A percentile compares a stretch with the other conserved stretches of the same genome.
phyloP scores from a whole-genome alignment of 1,140 invertebrate genomes.

The Hydropsyche tenuis region DNA sequence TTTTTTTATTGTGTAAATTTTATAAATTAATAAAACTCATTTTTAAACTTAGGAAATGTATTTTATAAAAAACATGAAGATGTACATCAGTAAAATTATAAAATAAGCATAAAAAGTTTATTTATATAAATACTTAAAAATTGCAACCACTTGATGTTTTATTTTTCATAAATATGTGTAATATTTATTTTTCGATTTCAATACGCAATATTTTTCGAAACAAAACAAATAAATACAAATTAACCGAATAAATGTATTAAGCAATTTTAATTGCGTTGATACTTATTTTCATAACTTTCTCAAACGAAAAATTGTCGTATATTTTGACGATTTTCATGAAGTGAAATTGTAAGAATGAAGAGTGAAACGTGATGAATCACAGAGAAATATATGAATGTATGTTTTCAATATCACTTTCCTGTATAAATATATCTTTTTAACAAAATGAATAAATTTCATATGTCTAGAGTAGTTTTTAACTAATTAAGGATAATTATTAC shows the following conservation, averaged over 20 bases:
- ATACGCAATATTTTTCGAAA: too few species aligned
- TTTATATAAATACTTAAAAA: not conserved
- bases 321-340: slow-evolving; percentile 25
- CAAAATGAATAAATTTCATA: slow-evolving; percentile 36
- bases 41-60: slow-evolving; percentile 21
- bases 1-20: not conserved
- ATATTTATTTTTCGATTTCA: not conserved
- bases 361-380: slow-evolving; percentile 23
- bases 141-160: not conserved
- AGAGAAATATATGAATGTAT: slow-evolving; percentile 15
- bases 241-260: too few species aligned
- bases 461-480: slow-evolving; percentile 37
- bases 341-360: slow-evolving; percentile 6
- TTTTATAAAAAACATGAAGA: slow-evolving; percentile 26
- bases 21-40: not conserved
- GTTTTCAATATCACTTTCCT: slow-evolving; percentile 24
- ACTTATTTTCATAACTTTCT: not conserved
- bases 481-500: slow-evolving; percentile 42
- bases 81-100: slow-evolving; percentile 23
- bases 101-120: slow-evolving; percentile 6
- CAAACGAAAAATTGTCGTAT: not conserved
- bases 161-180: not conserved
- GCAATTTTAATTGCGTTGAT: too few species aligned
- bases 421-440: slow-evolving; percentile 39
- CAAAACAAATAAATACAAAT: too few species aligned